phyloP scores from a whole-genome alignment of 2,797 vertebrate species.

The Periophthalmus magnuspinnatus region DNA sequence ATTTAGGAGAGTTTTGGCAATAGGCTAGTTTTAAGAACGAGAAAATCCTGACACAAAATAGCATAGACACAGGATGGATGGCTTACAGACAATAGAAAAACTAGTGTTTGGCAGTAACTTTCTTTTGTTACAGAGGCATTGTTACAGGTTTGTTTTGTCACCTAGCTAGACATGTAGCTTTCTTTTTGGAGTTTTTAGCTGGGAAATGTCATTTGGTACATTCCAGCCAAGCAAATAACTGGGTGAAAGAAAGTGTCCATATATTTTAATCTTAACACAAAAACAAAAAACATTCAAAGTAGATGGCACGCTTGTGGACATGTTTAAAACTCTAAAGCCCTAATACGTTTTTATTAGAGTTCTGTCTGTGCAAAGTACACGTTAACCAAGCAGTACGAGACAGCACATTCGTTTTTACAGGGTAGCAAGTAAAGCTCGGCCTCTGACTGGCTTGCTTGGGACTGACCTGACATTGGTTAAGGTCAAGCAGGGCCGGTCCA shows the following conservation, averaged over 20 bases:
- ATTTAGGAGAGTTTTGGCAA: background rate
- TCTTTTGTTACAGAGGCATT: background rate
- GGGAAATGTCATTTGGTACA: too few relatives aligned
- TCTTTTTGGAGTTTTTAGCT: too few relatives aligned
- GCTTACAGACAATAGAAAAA: background rate
- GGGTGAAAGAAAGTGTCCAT: background rate
- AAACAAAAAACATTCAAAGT: too few relatives aligned
- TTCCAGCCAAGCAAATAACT: background rate
- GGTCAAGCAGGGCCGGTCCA: too few relatives aligned
- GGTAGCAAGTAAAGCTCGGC: too few relatives aligned
- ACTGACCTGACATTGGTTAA: too few relatives aligned
- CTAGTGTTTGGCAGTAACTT: background rate
- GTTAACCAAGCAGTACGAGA: background rate
- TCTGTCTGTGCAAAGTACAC: background rate
- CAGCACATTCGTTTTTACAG: background rate
- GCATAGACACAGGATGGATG: background rate
- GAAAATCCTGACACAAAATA: background rate
- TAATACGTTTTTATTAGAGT: too few relatives aligned
- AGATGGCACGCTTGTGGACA: background rate
- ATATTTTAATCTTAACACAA: background rate
- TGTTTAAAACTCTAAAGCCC: background rate
- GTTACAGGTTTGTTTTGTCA: background rate
- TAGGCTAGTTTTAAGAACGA: background rate
- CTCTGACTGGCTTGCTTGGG: too few relatives aligned
- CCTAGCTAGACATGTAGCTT: background rate